Conservation (phyloP, 64 coral and sea anemone genomes). For the Pocillopora verrucosa region DNA sequence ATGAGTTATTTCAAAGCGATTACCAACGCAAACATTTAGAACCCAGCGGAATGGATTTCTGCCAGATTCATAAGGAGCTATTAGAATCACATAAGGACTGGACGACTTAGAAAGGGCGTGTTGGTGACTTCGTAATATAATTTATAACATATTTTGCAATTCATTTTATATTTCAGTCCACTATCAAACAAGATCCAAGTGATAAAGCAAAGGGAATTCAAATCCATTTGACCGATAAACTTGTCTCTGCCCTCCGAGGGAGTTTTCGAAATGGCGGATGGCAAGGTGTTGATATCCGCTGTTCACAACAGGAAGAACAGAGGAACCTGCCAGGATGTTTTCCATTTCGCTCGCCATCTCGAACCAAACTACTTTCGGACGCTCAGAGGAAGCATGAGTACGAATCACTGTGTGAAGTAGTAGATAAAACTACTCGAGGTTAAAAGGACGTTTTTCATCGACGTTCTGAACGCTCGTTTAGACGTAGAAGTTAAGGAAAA, state of each 20-base stretch:
- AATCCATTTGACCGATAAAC: background rate
- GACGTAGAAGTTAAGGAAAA: too few species aligned
- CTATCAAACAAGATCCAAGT: background rate
- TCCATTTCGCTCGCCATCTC: slow-evolving; percentile 4
- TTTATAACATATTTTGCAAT: too few species aligned
- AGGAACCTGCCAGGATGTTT: background rate
- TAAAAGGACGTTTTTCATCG: background rate
- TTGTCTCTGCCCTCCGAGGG: slow-evolving; percentile 1
- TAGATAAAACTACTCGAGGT: background rate
- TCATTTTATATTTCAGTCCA: background rate
- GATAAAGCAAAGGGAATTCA: background rate
- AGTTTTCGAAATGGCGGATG: slow-evolving; percentile 22
- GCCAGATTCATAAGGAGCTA: too few species aligned
- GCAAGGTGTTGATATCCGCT: slow-evolving; percentile 32
- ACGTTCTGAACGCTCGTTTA: background rate
- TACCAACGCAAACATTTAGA: too few species aligned
- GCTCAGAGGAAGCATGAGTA: background rate
- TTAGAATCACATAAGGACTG: too few species aligned
- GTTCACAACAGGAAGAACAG: slow-evolving; percentile 12
- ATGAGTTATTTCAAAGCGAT: too few species aligned
- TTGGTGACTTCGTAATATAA: too few species aligned
- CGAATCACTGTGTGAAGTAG: background rate
- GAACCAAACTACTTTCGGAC: background rate
- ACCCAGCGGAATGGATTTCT: too few species aligned
- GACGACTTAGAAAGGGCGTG: too few species aligned